Evolutionary conservation across 1,140 invertebrate genomes (phyloP), one percentile per base, ranked within the genome.

Genomic region (Rhizoglyphus robini): DNA sequence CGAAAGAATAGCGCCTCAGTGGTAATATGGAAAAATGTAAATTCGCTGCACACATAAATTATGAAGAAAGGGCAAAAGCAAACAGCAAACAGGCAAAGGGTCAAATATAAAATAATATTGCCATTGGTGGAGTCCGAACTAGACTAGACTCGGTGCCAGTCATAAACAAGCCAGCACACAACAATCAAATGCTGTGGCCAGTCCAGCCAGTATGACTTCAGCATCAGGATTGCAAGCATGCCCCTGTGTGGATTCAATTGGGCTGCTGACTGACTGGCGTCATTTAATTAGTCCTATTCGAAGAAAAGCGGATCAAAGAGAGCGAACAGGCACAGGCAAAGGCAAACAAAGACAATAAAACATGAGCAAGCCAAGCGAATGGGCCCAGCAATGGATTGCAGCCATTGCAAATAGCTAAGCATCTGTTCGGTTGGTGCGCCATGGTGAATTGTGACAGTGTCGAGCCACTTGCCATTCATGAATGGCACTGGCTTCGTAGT

Each of bases 201-300:
- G 8, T 41, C 36, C 36, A 41, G 18, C 8, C 8, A 41, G 36
- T 18, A n/a, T n/a, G n/a, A n/a, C n/a, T n/a, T n/a, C n/a, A n/a
- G n/a, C n/a, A n/a, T 41, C 8, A 41, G 8, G 18, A 41, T 41
- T 41, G 36, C 18, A 41, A 8, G 18, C 18, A 18, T 41, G 18
- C 8, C 8, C 36, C 36, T 41, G 8, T 18, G 18, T 11, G 36
- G 36, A 41, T 41, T 41, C 36, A 41, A 41, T 41, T 41, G 36
- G 18, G 8, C 20, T 20, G 41, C 41, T 46, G 15, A 46, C 41
- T 46, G 51, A 15, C 23, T 54, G 51, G 23, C 8, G 20, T 20
- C 51, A 54, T 54, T 54, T 54, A 54, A 54, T 54, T 54, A 54
- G 51, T 54, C 51, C 23, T 32, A 11, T 54, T 46, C 15, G 41